Evolutionary conservation across 2,113 vertebrate genomes (phyloP).

Genomic region (Setophaga kirtlandii): DNA sequence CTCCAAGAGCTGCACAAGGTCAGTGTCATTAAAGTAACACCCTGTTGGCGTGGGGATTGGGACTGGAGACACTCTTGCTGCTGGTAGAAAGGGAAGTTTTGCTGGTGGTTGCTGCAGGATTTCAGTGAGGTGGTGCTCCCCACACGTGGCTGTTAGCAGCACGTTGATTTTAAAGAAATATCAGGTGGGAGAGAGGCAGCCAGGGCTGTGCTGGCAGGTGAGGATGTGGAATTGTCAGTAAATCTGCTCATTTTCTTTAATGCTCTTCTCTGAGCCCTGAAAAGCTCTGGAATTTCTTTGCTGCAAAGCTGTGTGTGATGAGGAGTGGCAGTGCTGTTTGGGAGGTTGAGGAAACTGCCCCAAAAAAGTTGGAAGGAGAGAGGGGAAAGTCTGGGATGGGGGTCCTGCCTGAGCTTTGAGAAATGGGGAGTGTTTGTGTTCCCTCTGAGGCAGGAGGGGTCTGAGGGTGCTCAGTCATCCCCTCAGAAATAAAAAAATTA

Average conservation of each 20-base stretch:
- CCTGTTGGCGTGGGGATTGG: background rate
- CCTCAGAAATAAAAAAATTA: background rate
- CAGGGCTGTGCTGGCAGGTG: background rate
- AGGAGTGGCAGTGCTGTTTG: background rate
- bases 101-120: slow-evolving; percentile 3
- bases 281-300: background rate
- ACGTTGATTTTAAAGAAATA: background rate
- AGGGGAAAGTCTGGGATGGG: background rate
- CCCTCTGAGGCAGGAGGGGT: background rate
- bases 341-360: background rate
- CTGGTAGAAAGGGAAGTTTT: slow-evolving; percentile 9
- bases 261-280: background rate
- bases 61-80: background rate
- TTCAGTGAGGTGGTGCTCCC: background rate
- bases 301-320: background rate
- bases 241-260: background rate
- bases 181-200: background rate
- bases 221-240: background rate
- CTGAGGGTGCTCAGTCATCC: background rate
- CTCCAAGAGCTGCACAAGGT: slow-evolving; percentile 50
- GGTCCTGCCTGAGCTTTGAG: background rate
- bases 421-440: rapidly evolving
- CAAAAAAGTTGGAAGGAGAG: background rate
- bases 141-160: background rate
- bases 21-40: slow-evolving; percentile 62